Evolutionary conservation across 2,797 vertebrate genomes (phyloP), one percentile per base, ranked within the genome.

Genomic region (Botia almorhae): DNA sequence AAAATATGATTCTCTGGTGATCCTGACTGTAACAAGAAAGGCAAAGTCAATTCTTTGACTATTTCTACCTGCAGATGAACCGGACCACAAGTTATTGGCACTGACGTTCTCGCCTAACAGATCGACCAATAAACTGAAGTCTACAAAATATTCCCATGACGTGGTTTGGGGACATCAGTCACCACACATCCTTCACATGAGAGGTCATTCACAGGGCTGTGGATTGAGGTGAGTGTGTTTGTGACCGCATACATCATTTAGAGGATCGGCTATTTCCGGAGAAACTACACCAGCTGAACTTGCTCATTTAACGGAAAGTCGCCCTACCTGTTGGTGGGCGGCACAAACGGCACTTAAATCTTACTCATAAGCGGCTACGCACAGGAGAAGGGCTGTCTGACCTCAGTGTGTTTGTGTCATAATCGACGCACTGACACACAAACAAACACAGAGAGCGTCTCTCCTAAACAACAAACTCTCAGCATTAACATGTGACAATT

Each of bases 1-100:
- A 80, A 80, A 82, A 80, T 73, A 76, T 23, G 74, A 50, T 68
- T 79, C 43, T 76, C 60, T 58, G 69, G 79, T 75, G 51, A 60
- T 29, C 75, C 43, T 19, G 26, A 64, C 13, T 51, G 48, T 61
- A 50, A 50, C 26, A 17, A 23, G 14, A 48, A 39, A 67, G 33
- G 63, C 33, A 65, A 65, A 39, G 17, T 39, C 7, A n/a, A 65
- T 63, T 63, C 56, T 21, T 33, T 70, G 23, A 50, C 19, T 0
- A 4, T 50, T 56, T 65, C 65, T 16, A 72, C 36, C 19, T 50
- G 1, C 3, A 36, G 46, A 7, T 19, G 14, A 23, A 69, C 33
- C 3, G n/a, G 12, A 51, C 58, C 43, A 43, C 11, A 56, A 7
- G 16, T 36, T 53, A 51, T 39, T 39, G 48, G n/a, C 64, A 77